A percentile compares a stretch with the other conserved stretches of the same genome.
phyloP scores from a whole-genome alignment of 2,888 invertebrate species.

The Tineola bisselliella region DNA sequence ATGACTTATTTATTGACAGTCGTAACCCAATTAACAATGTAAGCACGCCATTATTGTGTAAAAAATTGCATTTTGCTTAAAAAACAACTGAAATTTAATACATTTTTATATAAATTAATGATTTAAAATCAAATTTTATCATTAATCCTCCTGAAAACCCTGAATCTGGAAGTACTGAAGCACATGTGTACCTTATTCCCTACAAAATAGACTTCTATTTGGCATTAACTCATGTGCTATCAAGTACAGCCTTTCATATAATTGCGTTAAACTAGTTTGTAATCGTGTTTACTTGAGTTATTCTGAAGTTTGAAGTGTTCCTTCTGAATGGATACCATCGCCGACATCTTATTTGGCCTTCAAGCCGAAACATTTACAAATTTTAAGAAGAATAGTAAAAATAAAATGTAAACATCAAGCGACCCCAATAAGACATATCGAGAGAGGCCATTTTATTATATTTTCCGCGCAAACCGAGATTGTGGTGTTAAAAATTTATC shows the following conservation, averaged over 20 bases:
- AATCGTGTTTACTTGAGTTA: background rate
- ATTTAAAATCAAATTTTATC: too few species aligned
- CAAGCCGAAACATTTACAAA: too few species aligned
- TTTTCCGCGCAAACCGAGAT: background rate
- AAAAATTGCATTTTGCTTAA: too few species aligned
- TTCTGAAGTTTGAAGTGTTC: background rate
- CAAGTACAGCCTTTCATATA: background rate
- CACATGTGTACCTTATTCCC: background rate
- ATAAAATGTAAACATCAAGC: background rate
- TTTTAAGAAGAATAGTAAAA: background rate
- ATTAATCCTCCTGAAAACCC: background rate
- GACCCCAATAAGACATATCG: background rate
- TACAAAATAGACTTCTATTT: background rate
- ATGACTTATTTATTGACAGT: too few species aligned
- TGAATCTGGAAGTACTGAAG: background rate
- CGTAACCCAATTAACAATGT: too few species aligned
- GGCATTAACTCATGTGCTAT: background rate
- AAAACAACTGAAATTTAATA: too few species aligned
- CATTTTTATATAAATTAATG: too few species aligned
- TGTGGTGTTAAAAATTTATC: conserved; percentile 6
- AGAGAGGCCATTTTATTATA: background rate
- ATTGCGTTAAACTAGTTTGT: background rate
- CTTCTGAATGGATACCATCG: too few species aligned
- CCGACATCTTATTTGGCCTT: too few species aligned
- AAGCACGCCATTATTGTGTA: too few species aligned